phyloP scores from a whole-genome alignment of 2,888 invertebrate species.

The Sisyra terminalis region DNA sequence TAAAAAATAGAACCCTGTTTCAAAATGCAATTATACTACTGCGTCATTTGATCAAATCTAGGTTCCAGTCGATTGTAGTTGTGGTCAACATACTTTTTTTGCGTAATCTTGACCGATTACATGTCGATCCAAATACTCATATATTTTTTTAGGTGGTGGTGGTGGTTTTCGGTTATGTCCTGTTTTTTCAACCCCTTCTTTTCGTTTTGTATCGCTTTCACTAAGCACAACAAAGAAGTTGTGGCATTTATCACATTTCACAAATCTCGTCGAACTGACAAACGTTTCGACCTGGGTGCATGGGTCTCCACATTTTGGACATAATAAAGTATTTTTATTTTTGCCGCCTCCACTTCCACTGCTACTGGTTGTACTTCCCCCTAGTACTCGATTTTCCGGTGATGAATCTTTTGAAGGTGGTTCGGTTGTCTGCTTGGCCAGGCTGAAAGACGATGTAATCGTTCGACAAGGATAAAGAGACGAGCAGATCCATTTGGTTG shows the following conservation, averaged over 20 bases:
- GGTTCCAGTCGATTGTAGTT: no score
- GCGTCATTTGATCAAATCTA: no score
- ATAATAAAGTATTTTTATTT: slow-evolving; percentile 66
- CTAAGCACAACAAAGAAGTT: slow-evolving; percentile 94
- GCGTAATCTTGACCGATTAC: slow-evolving; percentile 96
- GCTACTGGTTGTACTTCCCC: slow-evolving; percentile 13
- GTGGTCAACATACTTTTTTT: slow-evolving; percentile 54
- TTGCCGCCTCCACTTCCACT: slow-evolving; percentile 42
- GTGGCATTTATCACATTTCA: slow-evolving; percentile 95
- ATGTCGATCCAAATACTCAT: slow-evolving; percentile 89
- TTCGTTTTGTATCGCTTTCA: slow-evolving; percentile 83
- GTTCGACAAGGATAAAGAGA: slow-evolving; percentile 14
- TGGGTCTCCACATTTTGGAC: slow-evolving; percentile 94
- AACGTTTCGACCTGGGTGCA: slow-evolving; percentile 95
- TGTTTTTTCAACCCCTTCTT: slow-evolving; percentile 61
- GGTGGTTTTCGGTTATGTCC: slow-evolving; percentile 70
- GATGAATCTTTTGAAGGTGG: slow-evolving; percentile 12
- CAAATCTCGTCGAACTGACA: slow-evolving; percentile 91
- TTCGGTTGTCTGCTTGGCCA: slow-evolving; percentile 19
- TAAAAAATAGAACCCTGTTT: no score
- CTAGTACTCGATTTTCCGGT: slow-evolving; percentile 12
- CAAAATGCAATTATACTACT: no score
- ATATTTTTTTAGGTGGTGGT: slow-evolving; percentile 94
- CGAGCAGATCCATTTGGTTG: slow-evolving; percentile 15
- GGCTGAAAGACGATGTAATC: slow-evolving; percentile 19